Evolutionary conservation across 37 sponge, comb jelly and placozoan species (phyloP).

Genomic region (Ephydatia muelleri): DNA sequence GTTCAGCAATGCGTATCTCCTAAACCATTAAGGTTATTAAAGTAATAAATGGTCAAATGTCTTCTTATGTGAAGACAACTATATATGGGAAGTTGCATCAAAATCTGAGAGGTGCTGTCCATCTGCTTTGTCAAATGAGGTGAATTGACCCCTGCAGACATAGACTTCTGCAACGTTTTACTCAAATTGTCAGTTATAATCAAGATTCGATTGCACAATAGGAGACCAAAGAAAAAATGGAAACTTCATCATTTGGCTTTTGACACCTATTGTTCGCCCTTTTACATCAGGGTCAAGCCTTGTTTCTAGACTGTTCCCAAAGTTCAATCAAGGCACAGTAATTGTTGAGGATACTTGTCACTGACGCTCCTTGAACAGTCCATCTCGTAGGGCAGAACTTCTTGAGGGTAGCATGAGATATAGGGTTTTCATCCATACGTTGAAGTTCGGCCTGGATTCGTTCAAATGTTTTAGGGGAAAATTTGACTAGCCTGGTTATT

Average conservation of each 20-base stretch:
- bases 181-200: slow-evolving; percentile 73
- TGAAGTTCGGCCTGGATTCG: slow-evolving; percentile 27
- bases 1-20: too few relatives aligned
- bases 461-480: too few relatives aligned
- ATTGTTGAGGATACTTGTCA: slow-evolving; percentile 48
- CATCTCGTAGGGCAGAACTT: slow-evolving; percentile 54
- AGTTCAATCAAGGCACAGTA: too few relatives aligned
- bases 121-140: too few relatives aligned
- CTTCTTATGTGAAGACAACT: too few relatives aligned
- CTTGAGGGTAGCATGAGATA: slow-evolving; percentile 28
- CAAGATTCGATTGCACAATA: slow-evolving; percentile 59
- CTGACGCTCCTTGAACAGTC: slow-evolving; percentile 40
- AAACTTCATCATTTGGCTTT: slow-evolving; percentile 43
- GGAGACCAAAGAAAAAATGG: slow-evolving; percentile 59
- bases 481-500: slow-evolving; percentile 32
- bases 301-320: slow-evolving; percentile 20
- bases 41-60: too few relatives aligned
- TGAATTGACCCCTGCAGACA: too few relatives aligned
- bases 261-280: slow-evolving; percentile 60
- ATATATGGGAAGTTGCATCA: too few relatives aligned
- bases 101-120: too few relatives aligned
- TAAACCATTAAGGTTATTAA: too few relatives aligned
- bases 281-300: slow-evolving; percentile 63
- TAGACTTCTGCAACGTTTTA: slow-evolving; percentile 61
- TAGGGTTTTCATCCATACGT: slow-evolving; percentile 11